A percentile compares a stretch with the other conserved stretches of the same genome.
Evolutionary conservation across 2,797 vertebrate species (phyloP).

Genomic region (Potorous gilbertii): DNA sequence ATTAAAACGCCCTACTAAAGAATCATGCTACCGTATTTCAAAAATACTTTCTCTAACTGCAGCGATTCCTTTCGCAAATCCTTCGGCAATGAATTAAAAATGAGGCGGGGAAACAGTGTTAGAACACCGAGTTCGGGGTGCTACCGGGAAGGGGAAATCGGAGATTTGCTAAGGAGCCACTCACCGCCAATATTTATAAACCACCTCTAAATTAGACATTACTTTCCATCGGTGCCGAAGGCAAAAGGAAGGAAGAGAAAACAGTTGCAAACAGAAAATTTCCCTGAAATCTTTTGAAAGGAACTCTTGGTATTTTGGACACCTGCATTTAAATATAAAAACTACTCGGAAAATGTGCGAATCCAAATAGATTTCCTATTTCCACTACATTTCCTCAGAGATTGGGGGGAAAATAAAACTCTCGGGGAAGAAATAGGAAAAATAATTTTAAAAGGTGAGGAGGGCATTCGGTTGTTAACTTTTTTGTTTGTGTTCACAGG

Average conservation of each 20-base stretch:
- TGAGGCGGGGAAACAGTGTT: slow-evolving; percentile 24
- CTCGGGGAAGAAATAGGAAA: not conserved
- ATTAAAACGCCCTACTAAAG: slow-evolving; percentile 19
- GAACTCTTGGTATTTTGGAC: slow-evolving; percentile 46
- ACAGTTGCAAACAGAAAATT: slow-evolving; percentile 56
- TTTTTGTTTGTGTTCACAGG: slow-evolving; percentile 33
- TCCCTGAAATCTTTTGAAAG: slow-evolving; percentile 37
- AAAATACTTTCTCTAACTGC: slow-evolving; percentile 4
- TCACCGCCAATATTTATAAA: slow-evolving; percentile 49
- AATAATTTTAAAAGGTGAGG: slow-evolving; percentile 34
- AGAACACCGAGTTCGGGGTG: not conserved
- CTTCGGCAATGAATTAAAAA: slow-evolving; percentile 25
- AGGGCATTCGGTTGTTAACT: slow-evolving; percentile 41
- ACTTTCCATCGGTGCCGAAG: slow-evolving; percentile 20
- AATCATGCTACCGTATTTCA: slow-evolving; percentile 45
- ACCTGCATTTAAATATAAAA: slow-evolving; percentile 22
- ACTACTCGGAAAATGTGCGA: slow-evolving; percentile 44
- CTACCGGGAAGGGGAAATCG: not conserved
- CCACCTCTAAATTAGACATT: slow-evolving; percentile 22
- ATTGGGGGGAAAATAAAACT: slow-evolving; percentile 23
- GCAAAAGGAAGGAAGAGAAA: slow-evolving; percentile 22
- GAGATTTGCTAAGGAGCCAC: not conserved
- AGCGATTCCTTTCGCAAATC: slow-evolving; percentile 29
- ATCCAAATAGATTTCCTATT: too few relatives aligned
- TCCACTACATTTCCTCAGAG: slow-evolving; percentile 17